Evolutionary conservation across 2,113 vertebrate genomes (phyloP).

Genomic region (Barbus barbus): DNA sequence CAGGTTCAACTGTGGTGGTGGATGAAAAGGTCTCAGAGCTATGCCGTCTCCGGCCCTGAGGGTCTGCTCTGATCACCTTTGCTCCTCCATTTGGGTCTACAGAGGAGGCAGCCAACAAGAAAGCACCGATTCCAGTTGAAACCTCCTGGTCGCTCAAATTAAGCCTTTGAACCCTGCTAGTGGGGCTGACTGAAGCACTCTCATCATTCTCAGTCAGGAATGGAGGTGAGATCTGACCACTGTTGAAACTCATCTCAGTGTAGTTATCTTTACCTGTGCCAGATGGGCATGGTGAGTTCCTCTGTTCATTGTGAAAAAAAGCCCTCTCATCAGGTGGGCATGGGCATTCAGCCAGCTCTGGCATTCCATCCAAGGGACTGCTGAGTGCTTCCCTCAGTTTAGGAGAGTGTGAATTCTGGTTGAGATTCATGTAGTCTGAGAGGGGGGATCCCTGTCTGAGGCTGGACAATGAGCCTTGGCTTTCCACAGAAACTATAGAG

Average conservation of each 20-base stretch:
- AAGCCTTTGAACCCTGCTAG: constrained; percentile 81
- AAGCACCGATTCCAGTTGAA: constrained; percentile 76
- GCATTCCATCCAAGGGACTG: constrained; percentile 71
- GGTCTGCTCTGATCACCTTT: constrained; percentile 93
- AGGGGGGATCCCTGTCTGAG: constrained; percentile 76
- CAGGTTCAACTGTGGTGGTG: constrained; percentile 93
- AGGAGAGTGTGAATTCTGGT: constrained; percentile 69
- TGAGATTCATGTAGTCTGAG: constrained; percentile 88
- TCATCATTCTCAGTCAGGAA: constrained; percentile 75
- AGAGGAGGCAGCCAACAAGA: constrained; percentile 74
- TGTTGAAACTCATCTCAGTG: constrained; percentile 87
- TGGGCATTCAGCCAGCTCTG: constrained; percentile 68
- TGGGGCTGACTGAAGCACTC: constrained; percentile 75
- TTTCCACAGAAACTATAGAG: constrained; percentile 64
- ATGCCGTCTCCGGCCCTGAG: constrained; percentile 92
- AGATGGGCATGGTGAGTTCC: constrained; percentile 62
- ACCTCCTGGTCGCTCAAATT: constrained; percentile 76
- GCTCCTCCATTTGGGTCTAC: constrained; percentile 88
- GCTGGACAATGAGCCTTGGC: constrained; percentile 73
- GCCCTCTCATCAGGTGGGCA: constrained; percentile 57
- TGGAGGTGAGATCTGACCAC: constrained; percentile 73
- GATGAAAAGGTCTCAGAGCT: constrained; percentile 97
- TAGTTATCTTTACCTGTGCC: constrained; percentile 78
- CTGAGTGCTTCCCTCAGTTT: constrained; percentile 61
- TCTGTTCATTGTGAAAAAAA: constrained; percentile 46